phyloP scores from a whole-genome alignment of 2,888 invertebrate species.

The Oscheius onirici region DNA sequence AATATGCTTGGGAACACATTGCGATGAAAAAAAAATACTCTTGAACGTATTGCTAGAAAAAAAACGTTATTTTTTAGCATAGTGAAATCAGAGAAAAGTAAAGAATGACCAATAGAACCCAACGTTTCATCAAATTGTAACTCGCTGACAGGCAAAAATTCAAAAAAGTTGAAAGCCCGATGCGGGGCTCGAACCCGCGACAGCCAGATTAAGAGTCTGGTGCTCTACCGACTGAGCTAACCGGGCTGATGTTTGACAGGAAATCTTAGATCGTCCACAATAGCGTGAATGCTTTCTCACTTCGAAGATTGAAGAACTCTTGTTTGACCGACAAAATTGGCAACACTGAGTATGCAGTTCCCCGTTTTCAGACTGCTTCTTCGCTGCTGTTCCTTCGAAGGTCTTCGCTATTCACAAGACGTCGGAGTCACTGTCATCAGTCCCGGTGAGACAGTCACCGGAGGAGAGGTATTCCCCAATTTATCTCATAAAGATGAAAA shows the following conservation, averaged over 20 bases:
- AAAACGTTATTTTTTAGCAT: not conserved
- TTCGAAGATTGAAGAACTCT: too few species aligned
- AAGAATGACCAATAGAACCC: too few species aligned
- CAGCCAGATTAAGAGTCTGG: slow-evolving; percentile 70
- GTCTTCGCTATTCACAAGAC: slow-evolving; percentile 69
- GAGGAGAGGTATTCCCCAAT: slow-evolving; percentile 58
- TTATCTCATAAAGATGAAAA: not conserved
- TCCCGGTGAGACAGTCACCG: slow-evolving; percentile 69
- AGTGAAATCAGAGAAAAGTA: too few species aligned
- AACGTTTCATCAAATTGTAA: too few species aligned
- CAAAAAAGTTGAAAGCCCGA: slow-evolving; percentile 48
- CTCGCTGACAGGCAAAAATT: too few species aligned
- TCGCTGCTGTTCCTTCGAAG: slow-evolving; percentile 70
- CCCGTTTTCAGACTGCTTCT: slow-evolving; percentile 64
- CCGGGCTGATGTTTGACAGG: slow-evolving; percentile 57
- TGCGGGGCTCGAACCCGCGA: slow-evolving; percentile 71
- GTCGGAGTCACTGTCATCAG: slow-evolving; percentile 68
- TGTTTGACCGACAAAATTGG: too few species aligned
- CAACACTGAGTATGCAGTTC: too few species aligned
- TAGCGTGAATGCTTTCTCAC: too few species aligned
- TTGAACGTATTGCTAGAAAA: too few species aligned
- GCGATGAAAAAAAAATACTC: too few species aligned
- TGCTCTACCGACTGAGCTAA: slow-evolving; percentile 71
- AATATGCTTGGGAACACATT: too few species aligned
- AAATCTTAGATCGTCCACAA: too few species aligned